Evolutionary conservation across 2,888 invertebrate genomes (phyloP).

Genomic region (Sialis lutaria): DNA sequence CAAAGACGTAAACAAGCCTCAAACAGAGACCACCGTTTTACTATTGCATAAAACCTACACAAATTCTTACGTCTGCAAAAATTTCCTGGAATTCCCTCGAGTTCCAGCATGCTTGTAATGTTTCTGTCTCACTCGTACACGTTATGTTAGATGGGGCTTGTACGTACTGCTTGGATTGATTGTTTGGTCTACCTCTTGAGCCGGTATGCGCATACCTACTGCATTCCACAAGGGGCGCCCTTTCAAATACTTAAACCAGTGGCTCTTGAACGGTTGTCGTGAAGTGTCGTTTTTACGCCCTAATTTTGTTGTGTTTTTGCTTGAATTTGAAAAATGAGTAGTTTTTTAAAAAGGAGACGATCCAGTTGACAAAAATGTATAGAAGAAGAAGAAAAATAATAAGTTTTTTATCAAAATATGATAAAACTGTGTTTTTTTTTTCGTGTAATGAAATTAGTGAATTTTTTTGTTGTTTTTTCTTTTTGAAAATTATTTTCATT

Average conservation of each 20-base stretch:
- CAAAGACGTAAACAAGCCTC: too few relatives aligned
- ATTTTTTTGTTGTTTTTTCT: too few relatives aligned
- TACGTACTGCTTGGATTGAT: background rate
- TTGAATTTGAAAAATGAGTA: too few relatives aligned
- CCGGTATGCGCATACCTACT: background rate
- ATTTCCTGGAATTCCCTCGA: slow-evolving; percentile 3
- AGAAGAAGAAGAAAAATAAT: too few relatives aligned
- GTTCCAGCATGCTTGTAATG: background rate
- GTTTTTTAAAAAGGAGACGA: too few relatives aligned
- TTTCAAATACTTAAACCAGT: background rate
- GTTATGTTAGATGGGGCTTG: background rate
- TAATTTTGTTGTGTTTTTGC: too few relatives aligned
- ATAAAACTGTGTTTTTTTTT: too few relatives aligned
- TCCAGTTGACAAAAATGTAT: too few relatives aligned
- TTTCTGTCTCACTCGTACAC: background rate
- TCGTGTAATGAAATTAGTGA: too few relatives aligned
- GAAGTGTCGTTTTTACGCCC: background rate
- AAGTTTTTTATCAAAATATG: too few relatives aligned
- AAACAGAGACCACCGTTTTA: background rate
- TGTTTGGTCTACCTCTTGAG: background rate
- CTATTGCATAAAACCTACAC: background rate
- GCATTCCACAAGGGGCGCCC: background rate
- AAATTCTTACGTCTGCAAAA: slow-evolving; percentile 1
- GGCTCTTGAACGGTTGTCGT: background rate
- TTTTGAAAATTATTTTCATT: too few relatives aligned